A percentile compares a stretch with the other conserved stretches of the same genome.
These are phyloP conservation scores for Patagioenas fasciata DNA, from an alignment of 2,113 vertebrate species.

Conservation along the genomic window DNA sequence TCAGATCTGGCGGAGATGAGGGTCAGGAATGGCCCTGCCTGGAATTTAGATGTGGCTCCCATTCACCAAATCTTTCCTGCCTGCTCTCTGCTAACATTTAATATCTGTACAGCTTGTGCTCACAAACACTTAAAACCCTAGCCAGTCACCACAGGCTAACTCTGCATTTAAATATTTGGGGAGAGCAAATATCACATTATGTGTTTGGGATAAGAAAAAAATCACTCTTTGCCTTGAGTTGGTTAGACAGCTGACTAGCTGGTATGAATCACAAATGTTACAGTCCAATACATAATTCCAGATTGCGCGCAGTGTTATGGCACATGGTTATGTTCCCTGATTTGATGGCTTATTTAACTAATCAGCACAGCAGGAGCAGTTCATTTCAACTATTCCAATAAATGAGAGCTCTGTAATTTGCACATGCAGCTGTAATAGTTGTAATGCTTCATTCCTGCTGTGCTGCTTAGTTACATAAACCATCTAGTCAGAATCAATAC, in stretches of 20 bases:
- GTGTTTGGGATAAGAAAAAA: slow-evolving; percentile 11
- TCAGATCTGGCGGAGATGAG: background rate
- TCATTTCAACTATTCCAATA: slow-evolving; percentile 59
- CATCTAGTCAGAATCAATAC: slow-evolving; percentile 64
- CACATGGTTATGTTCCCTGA: slow-evolving; percentile 56
- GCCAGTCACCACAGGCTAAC: background rate
- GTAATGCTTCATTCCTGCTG: slow-evolving; percentile 56
- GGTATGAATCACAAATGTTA: slow-evolving; percentile 13
- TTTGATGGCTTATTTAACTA: slow-evolving; percentile 70
- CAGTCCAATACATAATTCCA: slow-evolving; percentile 41
- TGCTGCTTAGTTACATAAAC: slow-evolving; percentile 62
- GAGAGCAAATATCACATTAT: background rate
- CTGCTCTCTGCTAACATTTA: background rate
- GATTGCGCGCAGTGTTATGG: background rate
- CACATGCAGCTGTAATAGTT: slow-evolving; percentile 64
- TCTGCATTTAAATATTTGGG: background rate
- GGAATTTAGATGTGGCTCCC: background rate
- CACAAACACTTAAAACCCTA: background rate
- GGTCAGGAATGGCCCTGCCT: background rate
- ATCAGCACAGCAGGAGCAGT: slow-evolving; percentile 63
- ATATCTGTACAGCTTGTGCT: background rate
- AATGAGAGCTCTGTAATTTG: slow-evolving; percentile 63
- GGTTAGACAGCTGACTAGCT: background rate
- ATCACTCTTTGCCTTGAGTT: background rate
- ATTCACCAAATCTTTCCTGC: background rate